Evolutionary conservation across 2,888 invertebrate species (phyloP), one percentile per base, ranked within the genome.

Genomic region (Eristalis tenax): DNA sequence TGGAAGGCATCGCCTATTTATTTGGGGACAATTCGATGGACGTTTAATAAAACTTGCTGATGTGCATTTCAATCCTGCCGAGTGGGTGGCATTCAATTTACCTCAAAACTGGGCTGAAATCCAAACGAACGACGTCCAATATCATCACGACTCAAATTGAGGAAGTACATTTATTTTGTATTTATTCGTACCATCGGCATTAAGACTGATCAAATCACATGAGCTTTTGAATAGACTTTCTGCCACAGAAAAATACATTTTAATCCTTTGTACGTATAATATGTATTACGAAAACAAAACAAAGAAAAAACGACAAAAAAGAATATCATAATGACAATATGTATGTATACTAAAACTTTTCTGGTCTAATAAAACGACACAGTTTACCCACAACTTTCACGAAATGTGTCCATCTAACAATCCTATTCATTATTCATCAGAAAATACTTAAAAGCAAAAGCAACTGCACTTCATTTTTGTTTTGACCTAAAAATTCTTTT

Each of bases 241-340:
- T 43, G 64, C 77, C 56, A 22, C 50, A 18, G 50, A 50, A 50
- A 50, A 50, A 18, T 18, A 50, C n/a, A 50, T 8, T 18, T 50
- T 18, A 50, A 18, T 50, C 18, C 43, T 43, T 43, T 43, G 43
- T 43, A 43, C 43, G 43, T 43, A 43, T 43, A n/a, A 43, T 50
- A 50, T 8, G 8, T 50, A 50, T 22, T 32, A 40, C 38, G 68
- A n/a, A 71, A 23, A 32, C n/a, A 56, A 69, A 40, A 64, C 38
- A 35, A 28, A 50, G 6, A 74, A 2, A 68, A 50, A 43, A 38
- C 35, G 63, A 13, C 23, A 32, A 32, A 35, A 70, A 57, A 56
- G 38, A 76, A 22, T 77, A 80, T 66, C 73, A 65, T 73, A 64
- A 64, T 65, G 85, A 86, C 82, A 86, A 86, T 86, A 82, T 64